phyloP scores from a whole-genome alignment of 2,888 invertebrate species.

The Drosophila siamana region DNA sequence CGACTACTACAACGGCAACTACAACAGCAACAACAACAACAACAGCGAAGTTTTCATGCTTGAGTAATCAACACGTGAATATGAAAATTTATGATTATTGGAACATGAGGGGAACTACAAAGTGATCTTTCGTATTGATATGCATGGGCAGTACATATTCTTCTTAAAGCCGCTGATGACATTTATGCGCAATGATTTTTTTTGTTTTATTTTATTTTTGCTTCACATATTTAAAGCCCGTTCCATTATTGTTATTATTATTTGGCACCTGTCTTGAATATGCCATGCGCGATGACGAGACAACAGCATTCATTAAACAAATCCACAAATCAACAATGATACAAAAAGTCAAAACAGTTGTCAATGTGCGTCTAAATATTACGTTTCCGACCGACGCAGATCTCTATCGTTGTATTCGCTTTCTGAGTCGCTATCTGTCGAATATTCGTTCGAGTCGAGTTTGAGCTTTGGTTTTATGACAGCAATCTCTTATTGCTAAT shows the following conservation, averaged over 20 bases:
- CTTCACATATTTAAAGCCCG: conserved; percentile 5
- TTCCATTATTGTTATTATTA: conserved; percentile 14
- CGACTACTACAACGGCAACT: conserved; percentile 18
- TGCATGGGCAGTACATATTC: conserved; percentile 15
- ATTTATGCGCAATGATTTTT: conserved; percentile 29
- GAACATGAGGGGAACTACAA: conserved; percentile 13
- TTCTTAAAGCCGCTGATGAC: conserved; percentile 13
- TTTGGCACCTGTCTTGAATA: conserved; percentile 38
- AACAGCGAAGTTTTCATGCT: conserved; percentile 16
- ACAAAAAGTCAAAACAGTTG: conserved; percentile 39
- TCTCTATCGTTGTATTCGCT: conserved; percentile 4
- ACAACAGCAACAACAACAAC: conserved; percentile 9
- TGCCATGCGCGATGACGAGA: conserved; percentile 15
- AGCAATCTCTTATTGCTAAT: neutral
- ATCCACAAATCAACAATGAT: conserved; percentile 5
- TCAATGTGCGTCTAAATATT: conserved; percentile 29
- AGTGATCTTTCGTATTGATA: conserved; percentile 22
- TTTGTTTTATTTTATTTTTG: neutral
- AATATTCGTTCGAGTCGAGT: conserved; percentile 15
- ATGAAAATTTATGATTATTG: conserved; percentile 12
- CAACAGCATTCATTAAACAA: conserved; percentile 14
- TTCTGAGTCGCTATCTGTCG: conserved; percentile 12
- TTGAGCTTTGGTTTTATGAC: conserved; percentile 11
- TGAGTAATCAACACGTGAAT: conserved; percentile 40
- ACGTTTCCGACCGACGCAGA: conserved; percentile 30